Evolutionary conservation across 2,797 vertebrate species (phyloP).

Genomic region (Ara ararauna): DNA sequence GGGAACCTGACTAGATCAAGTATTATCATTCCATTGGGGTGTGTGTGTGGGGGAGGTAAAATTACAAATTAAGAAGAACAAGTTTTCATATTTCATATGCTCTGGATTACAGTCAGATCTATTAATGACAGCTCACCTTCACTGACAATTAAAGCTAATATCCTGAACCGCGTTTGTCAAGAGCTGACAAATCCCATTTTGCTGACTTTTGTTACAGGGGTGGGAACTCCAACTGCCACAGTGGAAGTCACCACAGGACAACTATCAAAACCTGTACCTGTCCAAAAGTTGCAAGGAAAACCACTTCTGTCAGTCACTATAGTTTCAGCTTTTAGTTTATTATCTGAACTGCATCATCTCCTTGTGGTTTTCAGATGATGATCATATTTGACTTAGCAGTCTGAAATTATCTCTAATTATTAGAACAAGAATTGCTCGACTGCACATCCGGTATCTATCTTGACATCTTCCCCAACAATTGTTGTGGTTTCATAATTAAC

Average conservation of each 20-base stretch:
- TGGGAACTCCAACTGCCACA: not conserved
- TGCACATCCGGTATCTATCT: not conserved
- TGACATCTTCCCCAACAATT: not conserved
- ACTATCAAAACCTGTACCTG: not conserved
- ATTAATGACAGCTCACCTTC: not conserved
- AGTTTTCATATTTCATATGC: not conserved
- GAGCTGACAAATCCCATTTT: not conserved
- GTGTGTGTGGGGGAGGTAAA: not conserved
- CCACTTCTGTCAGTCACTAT: not conserved
- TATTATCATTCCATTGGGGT: not conserved
- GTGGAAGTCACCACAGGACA: not conserved
- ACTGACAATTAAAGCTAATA: not conserved
- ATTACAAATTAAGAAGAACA: not conserved
- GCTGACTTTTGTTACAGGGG: not conserved
- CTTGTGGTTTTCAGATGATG: not conserved
- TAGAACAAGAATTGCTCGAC: not conserved
- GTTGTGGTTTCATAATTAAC: not conserved
- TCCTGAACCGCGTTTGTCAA: not conserved
- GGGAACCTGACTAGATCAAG: not conserved
- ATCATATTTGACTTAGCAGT: not conserved
- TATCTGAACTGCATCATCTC: not conserved
- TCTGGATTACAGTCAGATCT: not conserved
- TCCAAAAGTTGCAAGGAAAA: not conserved
- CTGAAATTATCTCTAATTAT: not conserved
- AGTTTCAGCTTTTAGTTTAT: not conserved